Evolutionary conservation across 2,797 vertebrate genomes (phyloP).

Genomic region (Hypotaenidia philippensis): DNA sequence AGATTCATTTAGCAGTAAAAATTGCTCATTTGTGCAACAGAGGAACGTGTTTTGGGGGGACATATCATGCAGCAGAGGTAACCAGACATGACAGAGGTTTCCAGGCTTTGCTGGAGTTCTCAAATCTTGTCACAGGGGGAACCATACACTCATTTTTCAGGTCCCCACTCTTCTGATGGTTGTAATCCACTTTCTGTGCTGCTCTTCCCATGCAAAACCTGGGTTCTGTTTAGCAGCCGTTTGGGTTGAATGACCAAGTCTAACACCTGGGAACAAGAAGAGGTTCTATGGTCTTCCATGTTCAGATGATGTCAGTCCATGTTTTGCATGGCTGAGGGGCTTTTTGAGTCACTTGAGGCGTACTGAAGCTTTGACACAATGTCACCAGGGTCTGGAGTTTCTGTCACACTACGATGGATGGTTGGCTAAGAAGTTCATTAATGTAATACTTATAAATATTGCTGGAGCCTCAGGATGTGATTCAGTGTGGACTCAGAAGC

Average conservation of each 20-base stretch:
- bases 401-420: neutral
- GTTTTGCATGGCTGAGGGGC: neutral
- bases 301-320: neutral
- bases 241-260: neutral
- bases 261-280: neutral
- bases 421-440: neutral
- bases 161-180: neutral
- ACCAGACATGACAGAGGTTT: neutral
- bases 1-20: neutral
- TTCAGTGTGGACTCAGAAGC: neutral
- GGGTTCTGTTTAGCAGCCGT: neutral
- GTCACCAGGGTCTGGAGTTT: neutral
- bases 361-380: neutral
- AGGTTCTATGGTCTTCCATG: neutral
- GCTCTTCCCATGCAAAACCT: neutral
- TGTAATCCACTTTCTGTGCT: neutral
- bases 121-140: neutral
- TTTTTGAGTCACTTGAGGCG: neutral
- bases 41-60: neutral
- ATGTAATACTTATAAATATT: neutral
- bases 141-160: constrained; percentile 12
- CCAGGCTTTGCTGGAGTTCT: constrained; percentile 31
- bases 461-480: neutral
- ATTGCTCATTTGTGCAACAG: neutral
- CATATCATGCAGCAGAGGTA: neutral